Percentiles rank a stretch among this genome's conserved stretches.
Evolutionary conservation across 1,140 invertebrate species (phyloP).

Genomic region (Macrosteles quadrilineatus): DNA sequence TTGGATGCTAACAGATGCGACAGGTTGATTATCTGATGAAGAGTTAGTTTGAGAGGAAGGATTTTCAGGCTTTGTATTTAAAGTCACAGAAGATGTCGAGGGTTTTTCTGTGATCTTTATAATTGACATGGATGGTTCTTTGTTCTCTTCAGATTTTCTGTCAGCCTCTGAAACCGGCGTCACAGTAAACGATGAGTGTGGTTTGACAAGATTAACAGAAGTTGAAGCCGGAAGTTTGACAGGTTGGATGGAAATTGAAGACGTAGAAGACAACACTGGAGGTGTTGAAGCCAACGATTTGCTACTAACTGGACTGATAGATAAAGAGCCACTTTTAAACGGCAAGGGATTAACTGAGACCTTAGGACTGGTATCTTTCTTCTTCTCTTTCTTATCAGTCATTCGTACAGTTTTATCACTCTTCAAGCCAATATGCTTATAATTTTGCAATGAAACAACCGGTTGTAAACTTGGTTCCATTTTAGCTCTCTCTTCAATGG

Average conservation of each 20-base stretch:
- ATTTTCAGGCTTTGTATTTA: background rate
- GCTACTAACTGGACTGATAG: conserved; percentile 5
- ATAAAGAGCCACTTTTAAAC: background rate
- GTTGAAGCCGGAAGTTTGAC: background rate
- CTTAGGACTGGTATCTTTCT: background rate
- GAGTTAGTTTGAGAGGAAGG: background rate
- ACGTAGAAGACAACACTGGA: background rate
- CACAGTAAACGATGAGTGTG: conserved; percentile 20
- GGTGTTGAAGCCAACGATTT: conserved; percentile 3
- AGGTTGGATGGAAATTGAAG: conserved; percentile 20
- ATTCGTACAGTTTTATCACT: conserved; percentile 6
- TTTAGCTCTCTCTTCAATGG: background rate
- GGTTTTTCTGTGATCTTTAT: conserved; percentile 7
- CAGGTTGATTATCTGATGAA: conserved; percentile 2
- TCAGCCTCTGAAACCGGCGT: background rate
- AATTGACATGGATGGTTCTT: conserved; percentile 24
- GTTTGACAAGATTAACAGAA: conserved; percentile 10
- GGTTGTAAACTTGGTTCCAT: background rate
- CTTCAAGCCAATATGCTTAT: background rate
- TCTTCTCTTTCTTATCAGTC: background rate
- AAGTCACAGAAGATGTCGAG: background rate
- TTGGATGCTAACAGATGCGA: conserved; percentile 22
- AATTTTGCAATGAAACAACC: conserved; percentile 7
- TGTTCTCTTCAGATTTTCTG: background rate
- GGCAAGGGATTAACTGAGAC: background rate